Evolutionary conservation across 2,797 vertebrate genomes (phyloP).

Genomic region (Gymnothorax reevesii): DNA sequence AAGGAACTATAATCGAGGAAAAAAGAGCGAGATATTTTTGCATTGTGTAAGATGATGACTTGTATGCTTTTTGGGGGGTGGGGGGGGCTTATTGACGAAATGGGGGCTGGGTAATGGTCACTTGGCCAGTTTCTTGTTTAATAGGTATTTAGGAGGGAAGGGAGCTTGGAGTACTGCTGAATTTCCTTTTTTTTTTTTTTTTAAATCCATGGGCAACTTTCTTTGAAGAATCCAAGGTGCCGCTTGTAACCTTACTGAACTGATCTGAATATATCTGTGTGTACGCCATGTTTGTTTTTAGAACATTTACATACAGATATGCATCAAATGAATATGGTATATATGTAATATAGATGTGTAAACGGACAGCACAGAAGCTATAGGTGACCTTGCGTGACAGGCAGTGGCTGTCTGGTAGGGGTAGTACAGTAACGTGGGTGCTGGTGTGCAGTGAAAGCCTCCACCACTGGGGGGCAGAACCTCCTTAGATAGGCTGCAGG

Average conservation of each 20-base stretch:
- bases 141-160: neutral
- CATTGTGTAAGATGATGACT: constrained; percentile 42
- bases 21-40: constrained; percentile 36
- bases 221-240: neutral
- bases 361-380: constrained; percentile 5
- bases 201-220: neutral
- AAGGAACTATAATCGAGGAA: constrained; percentile 35
- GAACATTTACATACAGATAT: constrained; percentile 13
- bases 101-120: constrained; percentile 39
- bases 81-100: constrained; percentile 45
- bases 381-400: neutral
- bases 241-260: neutral
- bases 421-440: neutral
- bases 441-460: neutral
- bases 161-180: constrained; percentile 20
- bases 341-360: constrained; percentile 3
- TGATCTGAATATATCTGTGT: constrained; percentile 5
- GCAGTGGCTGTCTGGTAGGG: neutral
- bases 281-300: neutral
- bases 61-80: constrained; percentile 32
- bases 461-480: constrained; percentile 3
- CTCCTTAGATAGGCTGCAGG: constrained; percentile 8
- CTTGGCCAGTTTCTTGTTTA: neutral
- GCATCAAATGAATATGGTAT: neutral
- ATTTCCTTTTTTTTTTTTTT: neutral